Percentiles rank a stretch among this genome's conserved stretches.
Evolutionary conservation across 1,140 invertebrate species (phyloP).

Genomic region (Lordiphosa stackelbergi): DNA sequence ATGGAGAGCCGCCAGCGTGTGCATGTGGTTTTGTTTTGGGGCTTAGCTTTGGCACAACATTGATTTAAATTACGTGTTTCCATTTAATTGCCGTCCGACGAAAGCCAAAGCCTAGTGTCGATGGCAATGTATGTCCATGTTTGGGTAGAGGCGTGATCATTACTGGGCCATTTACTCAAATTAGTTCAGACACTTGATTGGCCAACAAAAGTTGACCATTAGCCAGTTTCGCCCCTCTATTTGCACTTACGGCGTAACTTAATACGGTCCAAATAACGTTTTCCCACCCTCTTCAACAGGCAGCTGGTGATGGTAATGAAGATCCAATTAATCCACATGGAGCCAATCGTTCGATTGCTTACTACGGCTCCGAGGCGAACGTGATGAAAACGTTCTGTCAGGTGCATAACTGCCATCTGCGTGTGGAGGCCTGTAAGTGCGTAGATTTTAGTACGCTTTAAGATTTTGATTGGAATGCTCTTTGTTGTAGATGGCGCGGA

Average conservation of each 20-base stretch:
- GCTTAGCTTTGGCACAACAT: constrained; percentile 67
- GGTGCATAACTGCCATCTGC: constrained; percentile 61
- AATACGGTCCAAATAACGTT: constrained; percentile 17
- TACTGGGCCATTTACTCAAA: constrained; percentile 62
- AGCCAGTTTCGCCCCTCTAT: constrained; percentile 10
- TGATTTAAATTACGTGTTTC: constrained; percentile 76
- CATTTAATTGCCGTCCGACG: constrained; percentile 63
- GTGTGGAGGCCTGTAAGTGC: constrained; percentile 62
- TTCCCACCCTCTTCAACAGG: constrained; percentile 19
- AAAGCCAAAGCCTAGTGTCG: constrained; percentile 47
- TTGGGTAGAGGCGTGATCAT: constrained; percentile 21
- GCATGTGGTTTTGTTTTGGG: constrained; percentile 69
- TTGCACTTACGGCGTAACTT: constrained; percentile 20
- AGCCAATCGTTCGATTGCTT: constrained; percentile 45
- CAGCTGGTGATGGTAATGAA: constrained; percentile 56
- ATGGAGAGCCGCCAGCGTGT: constrained; percentile 57
- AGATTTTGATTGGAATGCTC: not conserved
- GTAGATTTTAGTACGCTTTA: not conserved
- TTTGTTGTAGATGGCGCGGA: constrained; percentile 57
- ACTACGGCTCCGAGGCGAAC: constrained; percentile 62
- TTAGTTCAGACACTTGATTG: constrained; percentile 59
- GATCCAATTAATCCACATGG: constrained; percentile 55
- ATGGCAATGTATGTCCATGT: constrained; percentile 51
- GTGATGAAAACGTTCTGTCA: constrained; percentile 65
- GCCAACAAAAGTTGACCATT: constrained; percentile 49